These are phyloP conservation scores for Eristalis tenax DNA, from an alignment of 2,888 invertebrate species.

Conservation along the genomic window DNA sequence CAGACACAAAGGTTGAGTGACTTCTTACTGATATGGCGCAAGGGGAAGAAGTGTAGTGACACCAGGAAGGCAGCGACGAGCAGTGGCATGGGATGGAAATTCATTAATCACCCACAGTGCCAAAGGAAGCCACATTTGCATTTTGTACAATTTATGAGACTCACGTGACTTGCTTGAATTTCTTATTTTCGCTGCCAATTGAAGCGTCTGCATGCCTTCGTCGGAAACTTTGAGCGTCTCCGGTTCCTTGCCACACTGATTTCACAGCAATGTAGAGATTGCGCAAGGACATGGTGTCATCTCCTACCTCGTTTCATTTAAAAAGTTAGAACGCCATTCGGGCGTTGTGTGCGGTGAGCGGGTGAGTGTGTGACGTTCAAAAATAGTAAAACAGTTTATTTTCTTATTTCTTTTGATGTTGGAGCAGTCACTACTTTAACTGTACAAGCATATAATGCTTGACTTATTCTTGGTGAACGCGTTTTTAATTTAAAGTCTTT, in stretches of 20 bases:
- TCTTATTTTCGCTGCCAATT: slow-evolving; percentile 73
- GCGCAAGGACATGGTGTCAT: slow-evolving; percentile 55
- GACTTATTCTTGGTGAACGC: too few relatives aligned
- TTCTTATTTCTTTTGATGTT: too few relatives aligned
- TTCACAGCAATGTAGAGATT: slow-evolving; percentile 1
- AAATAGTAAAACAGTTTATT: neutral
- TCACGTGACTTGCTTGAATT: slow-evolving; percentile 74
- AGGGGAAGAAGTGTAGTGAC: neutral
- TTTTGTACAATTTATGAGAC: slow-evolving; percentile 74
- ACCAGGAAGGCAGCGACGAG: slow-evolving; percentile 2
- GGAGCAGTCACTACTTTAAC: too few relatives aligned
- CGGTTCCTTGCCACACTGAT: slow-evolving; percentile 1
- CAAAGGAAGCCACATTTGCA: slow-evolving; percentile 73
- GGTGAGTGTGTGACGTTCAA: neutral
- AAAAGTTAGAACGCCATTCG: slow-evolving; percentile 57
- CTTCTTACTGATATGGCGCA: neutral
- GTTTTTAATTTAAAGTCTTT: too few relatives aligned
- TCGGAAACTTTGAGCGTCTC: slow-evolving; percentile 36
- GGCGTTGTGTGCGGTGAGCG: slow-evolving; percentile 2
- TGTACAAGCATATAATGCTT: too few relatives aligned
- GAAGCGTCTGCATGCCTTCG: slow-evolving; percentile 70
- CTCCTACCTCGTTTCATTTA: slow-evolving; percentile 42
- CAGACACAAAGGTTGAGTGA: slow-evolving; percentile 19
- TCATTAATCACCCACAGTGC: slow-evolving; percentile 73
- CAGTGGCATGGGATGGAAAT: slow-evolving; percentile 62